Conservation (phyloP, 2,797 vertebrate genomes). For the Manis pentadactyla region DNA sequence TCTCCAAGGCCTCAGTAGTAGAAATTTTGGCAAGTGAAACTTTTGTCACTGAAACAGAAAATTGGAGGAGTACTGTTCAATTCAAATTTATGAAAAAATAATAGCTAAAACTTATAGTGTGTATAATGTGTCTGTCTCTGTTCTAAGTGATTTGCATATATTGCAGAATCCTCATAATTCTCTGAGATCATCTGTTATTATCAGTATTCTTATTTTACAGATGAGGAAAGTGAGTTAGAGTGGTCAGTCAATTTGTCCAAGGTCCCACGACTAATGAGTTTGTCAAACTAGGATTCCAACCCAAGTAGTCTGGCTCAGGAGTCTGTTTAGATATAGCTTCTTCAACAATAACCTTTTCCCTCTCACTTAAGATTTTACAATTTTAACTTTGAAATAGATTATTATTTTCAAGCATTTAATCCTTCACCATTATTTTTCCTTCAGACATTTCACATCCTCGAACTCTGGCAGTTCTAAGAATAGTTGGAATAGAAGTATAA, state of each 20-base stretch:
- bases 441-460: background rate
- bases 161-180: background rate
- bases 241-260: background rate
- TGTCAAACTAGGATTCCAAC: background rate
- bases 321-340: background rate
- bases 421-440: background rate
- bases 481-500: background rate
- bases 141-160: background rate
- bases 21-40: background rate
- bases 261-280: background rate
- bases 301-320: background rate
- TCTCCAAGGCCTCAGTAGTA: background rate
- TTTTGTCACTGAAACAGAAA: background rate
- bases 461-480: background rate
- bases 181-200: background rate
- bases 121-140: background rate
- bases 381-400: slow-evolving; percentile 11
- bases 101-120: background rate
- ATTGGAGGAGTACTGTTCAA: background rate
- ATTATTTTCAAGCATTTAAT: background rate
- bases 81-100: slow-evolving; percentile 10
- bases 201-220: background rate
- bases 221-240: background rate
- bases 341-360: background rate
- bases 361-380: background rate